Percentiles rank a stretch among this genome's conserved stretches.
phyloP scores from a whole-genome alignment of 2,797 vertebrate genomes.

The Petrocephalus schoutedeni region DNA sequence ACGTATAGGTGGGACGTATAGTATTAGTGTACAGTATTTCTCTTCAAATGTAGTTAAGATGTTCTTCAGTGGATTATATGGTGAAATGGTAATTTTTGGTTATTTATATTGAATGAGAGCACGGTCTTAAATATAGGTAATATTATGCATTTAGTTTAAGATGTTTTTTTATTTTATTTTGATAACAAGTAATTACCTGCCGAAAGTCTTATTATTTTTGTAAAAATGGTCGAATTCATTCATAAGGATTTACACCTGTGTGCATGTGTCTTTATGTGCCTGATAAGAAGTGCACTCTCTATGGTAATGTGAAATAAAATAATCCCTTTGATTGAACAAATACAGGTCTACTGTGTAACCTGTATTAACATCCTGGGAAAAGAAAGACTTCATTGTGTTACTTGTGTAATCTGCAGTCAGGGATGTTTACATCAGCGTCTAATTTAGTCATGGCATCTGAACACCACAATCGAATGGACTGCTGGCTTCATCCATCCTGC shows the following conservation, averaged over 20 bases:
- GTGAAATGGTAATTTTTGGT: neutral
- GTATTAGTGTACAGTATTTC: neutral
- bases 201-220: neutral
- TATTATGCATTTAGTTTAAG: neutral
- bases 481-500: neutral
- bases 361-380: neutral
- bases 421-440: slow-evolving; percentile 51
- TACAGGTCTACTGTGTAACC: neutral
- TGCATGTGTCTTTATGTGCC: neutral
- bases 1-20: neutral
- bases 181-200: neutral
- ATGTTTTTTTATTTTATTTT: neutral
- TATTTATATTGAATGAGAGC: neutral
- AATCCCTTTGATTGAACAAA: neutral
- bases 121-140: neutral
- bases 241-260: neutral
- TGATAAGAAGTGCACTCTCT: neutral
- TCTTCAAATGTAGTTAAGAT: neutral
- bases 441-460: slow-evolving; percentile 63
- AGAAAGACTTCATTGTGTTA: slow-evolving; percentile 34
- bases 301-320: neutral
- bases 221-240: neutral
- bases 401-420: slow-evolving; percentile 55
- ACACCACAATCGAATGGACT: slow-evolving; percentile 36
- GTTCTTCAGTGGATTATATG: neutral